Conservation (phyloP, 2,888 invertebrate genomes). For the Drepana falcataria region DNA sequence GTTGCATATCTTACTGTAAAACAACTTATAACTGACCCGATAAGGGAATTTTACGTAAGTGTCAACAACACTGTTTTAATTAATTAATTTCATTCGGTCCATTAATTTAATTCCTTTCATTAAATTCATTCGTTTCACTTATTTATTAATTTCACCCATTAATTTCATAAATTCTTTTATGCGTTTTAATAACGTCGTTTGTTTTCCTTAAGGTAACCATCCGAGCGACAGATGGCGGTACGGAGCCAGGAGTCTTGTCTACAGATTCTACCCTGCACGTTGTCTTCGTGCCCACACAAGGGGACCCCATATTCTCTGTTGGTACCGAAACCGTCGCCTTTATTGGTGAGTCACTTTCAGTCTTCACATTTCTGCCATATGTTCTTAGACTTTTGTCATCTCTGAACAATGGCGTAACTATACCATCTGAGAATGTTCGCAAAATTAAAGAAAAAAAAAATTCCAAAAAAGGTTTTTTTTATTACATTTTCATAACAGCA, state of each 20-base stretch:
- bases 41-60: conserved; percentile 52
- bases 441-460: too few species aligned
- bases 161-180: not conserved
- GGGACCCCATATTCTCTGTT: conserved; percentile 57
- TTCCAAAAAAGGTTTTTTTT: too few species aligned
- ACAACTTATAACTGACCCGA: conserved; percentile 40
- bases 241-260: conserved; percentile 40
- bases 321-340: conserved; percentile 41
- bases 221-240: conserved; percentile 69
- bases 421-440: too few species aligned
- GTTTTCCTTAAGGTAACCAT: conserved; percentile 53
- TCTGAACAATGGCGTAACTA: too few species aligned
- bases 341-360: conserved; percentile 39
- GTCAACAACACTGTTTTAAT: too few species aligned
- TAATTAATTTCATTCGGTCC: not conserved
- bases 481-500: too few species aligned
- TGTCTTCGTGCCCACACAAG: conserved; percentile 66
- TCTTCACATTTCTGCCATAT: not conserved
- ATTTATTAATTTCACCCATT: not conserved
- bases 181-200: too few species aligned
- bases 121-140: not conserved
- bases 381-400: not conserved
- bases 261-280: conserved; percentile 44
- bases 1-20: conserved; percentile 43
- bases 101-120: too few species aligned